These are phyloP conservation scores for Sebastes cheni DNA, from an alignment of 2,797 vertebrate genomes.

Conservation along the genomic window DNA sequence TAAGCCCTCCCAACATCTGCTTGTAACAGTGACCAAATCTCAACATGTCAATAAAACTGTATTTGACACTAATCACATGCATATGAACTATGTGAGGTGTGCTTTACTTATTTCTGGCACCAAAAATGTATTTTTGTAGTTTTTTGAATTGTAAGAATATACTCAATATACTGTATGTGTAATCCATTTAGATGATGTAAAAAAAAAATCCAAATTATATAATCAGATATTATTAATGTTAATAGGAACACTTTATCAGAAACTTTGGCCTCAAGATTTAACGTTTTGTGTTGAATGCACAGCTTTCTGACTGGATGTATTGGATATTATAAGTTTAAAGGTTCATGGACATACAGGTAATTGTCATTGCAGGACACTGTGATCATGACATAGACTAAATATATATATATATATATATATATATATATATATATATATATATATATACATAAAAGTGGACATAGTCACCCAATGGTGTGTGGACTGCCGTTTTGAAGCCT, in stretches of 20 bases:
- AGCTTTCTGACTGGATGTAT: neutral
- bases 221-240: neutral
- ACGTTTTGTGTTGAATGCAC: neutral
- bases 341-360: neutral
- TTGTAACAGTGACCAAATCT: neutral
- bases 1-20: neutral
- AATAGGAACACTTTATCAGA: neutral
- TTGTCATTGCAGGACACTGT: neutral
- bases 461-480: too few species aligned
- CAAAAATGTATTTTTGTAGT: neutral
- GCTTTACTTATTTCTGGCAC: neutral
- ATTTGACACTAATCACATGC: neutral
- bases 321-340: neutral
- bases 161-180: neutral
- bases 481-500: too few species aligned
- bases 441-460: too few species aligned
- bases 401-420: too few species aligned
- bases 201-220: neutral
- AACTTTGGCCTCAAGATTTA: neutral
- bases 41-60: neutral
- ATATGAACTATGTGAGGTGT: neutral
- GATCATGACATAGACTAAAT: too few species aligned
- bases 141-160: neutral
- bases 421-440: too few species aligned
- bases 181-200: neutral